phyloP scores from a whole-genome alignment of 2,888 invertebrate species.

The Agrilus biguttatus region DNA sequence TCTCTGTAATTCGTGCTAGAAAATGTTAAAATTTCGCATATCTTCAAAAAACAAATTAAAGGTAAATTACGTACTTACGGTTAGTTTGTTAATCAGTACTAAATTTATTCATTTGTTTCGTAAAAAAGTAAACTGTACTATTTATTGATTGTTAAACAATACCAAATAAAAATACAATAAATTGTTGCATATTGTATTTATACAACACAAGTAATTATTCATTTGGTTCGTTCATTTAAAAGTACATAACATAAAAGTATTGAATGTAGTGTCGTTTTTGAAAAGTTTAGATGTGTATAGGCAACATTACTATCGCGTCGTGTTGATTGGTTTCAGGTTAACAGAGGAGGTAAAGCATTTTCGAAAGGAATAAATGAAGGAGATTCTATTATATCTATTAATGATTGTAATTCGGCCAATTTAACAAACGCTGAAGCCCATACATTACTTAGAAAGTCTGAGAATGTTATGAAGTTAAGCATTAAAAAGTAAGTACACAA shows the following conservation, averaged over 20 bases:
- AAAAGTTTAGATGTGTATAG: constrained; percentile 18
- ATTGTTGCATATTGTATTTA: too few species aligned
- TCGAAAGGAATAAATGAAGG: constrained; percentile 66
- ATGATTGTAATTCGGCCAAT: constrained; percentile 51
- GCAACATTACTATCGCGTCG: constrained; percentile 34
- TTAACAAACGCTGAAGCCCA: constrained; percentile 61
- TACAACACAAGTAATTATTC: too few species aligned
- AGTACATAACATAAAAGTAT: neutral
- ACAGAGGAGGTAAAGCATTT: constrained; percentile 76
- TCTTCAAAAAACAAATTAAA: neutral
- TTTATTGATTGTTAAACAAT: too few species aligned
- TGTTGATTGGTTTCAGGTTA: constrained; percentile 49
- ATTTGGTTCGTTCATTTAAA: neutral
- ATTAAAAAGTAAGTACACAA: constrained; percentile 52
- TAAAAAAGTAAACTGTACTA: too few species aligned
- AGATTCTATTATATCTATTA: constrained; percentile 66
- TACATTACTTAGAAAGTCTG: constrained; percentile 55
- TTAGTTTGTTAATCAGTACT: too few species aligned
- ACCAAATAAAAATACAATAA: too few species aligned
- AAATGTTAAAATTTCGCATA: too few species aligned
- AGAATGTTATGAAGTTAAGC: constrained; percentile 50
- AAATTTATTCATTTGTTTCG: too few species aligned
- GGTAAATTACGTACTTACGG: neutral
- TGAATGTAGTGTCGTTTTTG: neutral
- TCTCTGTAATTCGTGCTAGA: too few species aligned